Conservation (phyloP, 2,797 vertebrate species). For the Manis pentadactyla region DNA sequence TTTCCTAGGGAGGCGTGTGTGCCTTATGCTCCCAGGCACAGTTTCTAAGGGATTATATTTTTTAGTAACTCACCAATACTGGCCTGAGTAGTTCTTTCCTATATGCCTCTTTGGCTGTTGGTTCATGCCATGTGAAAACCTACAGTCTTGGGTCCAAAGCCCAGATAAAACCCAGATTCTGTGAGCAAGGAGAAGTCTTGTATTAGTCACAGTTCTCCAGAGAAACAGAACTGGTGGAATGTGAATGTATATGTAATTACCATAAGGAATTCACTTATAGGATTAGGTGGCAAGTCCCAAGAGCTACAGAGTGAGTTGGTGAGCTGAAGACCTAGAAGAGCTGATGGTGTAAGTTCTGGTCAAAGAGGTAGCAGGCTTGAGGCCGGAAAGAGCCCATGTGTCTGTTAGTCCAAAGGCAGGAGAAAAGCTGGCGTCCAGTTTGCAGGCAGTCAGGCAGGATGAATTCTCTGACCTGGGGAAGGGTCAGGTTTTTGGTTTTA, state of each 20-base stretch:
- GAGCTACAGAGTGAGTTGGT: too few relatives aligned
- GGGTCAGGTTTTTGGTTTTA: background rate
- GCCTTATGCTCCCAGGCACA: background rate
- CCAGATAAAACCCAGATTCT: too few relatives aligned
- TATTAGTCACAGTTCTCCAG: background rate
- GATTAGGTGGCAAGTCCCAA: too few relatives aligned
- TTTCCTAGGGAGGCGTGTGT: background rate
- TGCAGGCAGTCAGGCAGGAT: background rate
- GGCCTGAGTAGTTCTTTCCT: background rate
- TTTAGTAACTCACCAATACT: fast-evolving
- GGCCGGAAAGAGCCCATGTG: background rate
- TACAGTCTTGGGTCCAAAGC: background rate
- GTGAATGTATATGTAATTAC: too few relatives aligned
- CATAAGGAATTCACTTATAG: background rate
- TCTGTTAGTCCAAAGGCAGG: background rate
- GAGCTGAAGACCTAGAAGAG: too few relatives aligned
- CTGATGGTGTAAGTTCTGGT: too few relatives aligned
- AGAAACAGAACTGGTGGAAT: background rate
- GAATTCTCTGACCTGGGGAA: background rate
- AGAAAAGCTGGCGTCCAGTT: background rate
- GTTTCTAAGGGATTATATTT: background rate
- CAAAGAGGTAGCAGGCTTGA: too few relatives aligned
- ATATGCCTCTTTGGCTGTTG: background rate
- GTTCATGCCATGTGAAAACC: background rate
- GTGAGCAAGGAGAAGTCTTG: background rate